Percentiles rank a stretch among this genome's conserved stretches.
phyloP scores from a whole-genome alignment of 2,888 invertebrate species.

The Brachyptera risi region DNA sequence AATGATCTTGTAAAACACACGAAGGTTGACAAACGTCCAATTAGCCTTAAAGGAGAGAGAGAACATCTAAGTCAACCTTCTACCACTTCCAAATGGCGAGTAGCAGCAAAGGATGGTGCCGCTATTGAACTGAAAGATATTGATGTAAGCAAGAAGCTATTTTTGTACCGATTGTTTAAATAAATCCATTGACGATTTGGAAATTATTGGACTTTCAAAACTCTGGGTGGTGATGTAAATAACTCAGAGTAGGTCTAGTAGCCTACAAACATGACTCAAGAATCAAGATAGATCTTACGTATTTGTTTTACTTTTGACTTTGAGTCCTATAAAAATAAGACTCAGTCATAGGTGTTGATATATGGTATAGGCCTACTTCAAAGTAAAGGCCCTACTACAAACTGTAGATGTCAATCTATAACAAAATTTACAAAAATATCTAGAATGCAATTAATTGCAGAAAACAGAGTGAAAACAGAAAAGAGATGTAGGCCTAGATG shows the following conservation, averaged over 20 bases:
- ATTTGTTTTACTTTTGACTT: too few relatives aligned
- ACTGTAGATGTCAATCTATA: too few relatives aligned
- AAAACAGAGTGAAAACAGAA: too few relatives aligned
- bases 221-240: background rate
- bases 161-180: background rate
- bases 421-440: too few relatives aligned
- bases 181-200: background rate
- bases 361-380: too few relatives aligned
- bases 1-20: background rate
- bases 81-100: background rate
- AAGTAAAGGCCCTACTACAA: too few relatives aligned
- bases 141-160: background rate
- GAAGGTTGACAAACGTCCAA: background rate
- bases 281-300: too few relatives aligned
- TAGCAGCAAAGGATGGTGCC: background rate
- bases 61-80: background rate
- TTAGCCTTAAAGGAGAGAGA: background rate
- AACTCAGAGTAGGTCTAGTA: background rate
- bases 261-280: too few relatives aligned
- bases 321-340: too few relatives aligned
- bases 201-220: background rate
- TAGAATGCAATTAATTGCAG: too few relatives aligned
- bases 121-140: background rate
- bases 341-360: too few relatives aligned
- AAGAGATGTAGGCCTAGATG: too few relatives aligned